These are phyloP conservation scores for Helicolenus hilgendorfi DNA, from an alignment of 2,797 vertebrate species.

Conservation along the genomic window DNA sequence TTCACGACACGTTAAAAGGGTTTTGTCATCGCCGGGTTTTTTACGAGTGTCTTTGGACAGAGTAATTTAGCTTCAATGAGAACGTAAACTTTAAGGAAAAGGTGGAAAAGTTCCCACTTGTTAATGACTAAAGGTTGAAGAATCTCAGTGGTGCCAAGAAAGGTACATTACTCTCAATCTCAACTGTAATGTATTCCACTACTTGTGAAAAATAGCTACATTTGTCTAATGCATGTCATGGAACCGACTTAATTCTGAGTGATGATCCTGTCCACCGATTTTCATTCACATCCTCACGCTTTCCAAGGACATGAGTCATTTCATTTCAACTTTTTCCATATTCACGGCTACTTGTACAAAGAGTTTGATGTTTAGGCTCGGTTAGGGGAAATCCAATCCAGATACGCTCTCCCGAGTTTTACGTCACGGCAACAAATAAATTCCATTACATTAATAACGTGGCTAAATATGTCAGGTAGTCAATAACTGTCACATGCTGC, in stretches of 20 bases:
- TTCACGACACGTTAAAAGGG: slow-evolving; percentile 92
- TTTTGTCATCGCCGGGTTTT: slow-evolving; percentile 90
- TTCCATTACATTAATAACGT: slow-evolving; percentile 29
- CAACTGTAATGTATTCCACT: slow-evolving; percentile 80
- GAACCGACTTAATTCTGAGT: slow-evolving; percentile 84
- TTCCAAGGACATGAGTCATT: slow-evolving; percentile 83
- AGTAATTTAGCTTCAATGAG: slow-evolving; percentile 92
- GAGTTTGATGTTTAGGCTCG: slow-evolving; percentile 32
- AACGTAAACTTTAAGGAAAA: slow-evolving; percentile 89
- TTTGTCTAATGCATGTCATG: slow-evolving; percentile 86
- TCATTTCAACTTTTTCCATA: slow-evolving; percentile 51
- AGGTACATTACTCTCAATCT: slow-evolving; percentile 88
- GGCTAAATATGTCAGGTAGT: slow-evolving; percentile 58
- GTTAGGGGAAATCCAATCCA: slow-evolving; percentile 11
- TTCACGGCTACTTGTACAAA: slow-evolving; percentile 17
- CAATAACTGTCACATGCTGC: slow-evolving; percentile 55
- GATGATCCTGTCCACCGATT: slow-evolving; percentile 78
- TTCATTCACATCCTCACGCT: slow-evolving; percentile 78
- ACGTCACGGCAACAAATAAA: slow-evolving; percentile 37
- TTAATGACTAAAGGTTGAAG: slow-evolving; percentile 86
- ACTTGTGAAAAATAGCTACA: slow-evolving; percentile 86
- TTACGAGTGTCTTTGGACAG: slow-evolving; percentile 93
- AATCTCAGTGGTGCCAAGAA: slow-evolving; percentile 84
- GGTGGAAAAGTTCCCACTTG: slow-evolving; percentile 86
- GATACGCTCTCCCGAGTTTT: neutral